Base-by-base conservation (phyloP, 2,797 vertebrate species). In the Gorsachius magnificus region DNA sequence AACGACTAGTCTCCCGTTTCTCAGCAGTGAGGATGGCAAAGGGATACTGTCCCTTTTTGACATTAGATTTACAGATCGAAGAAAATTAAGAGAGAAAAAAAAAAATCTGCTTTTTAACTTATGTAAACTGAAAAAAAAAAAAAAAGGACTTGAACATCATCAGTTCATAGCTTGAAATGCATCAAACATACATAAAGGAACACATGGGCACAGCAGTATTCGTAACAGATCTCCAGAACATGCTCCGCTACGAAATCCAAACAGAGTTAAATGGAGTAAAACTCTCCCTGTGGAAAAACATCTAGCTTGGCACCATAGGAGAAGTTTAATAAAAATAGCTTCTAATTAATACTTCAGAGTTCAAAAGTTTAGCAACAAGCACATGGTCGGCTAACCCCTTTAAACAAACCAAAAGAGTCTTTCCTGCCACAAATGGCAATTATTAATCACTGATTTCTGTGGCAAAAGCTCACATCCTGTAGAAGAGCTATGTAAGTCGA, bases 261-360 rank as follows among this genome's bases (percentile, higher is more conserved):
- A 92, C 33, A 35, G 86, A 87, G 41, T 19, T 28, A 29, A 84
- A 89, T 8, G 51, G 84, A 96, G 95, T 68, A 51, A 93, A 96
- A 96, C 89, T 95, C 91, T 94, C 96, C 93, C 94, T 43, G 69
- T 89, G 96, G 93, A 96, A 81, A 89, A 97, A 96, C 90, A 88
- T 20, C 90, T 87, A 95, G 94, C 87, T 97, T 98, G 98, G 98
- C 97, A 98, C 96, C 86, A 74, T 95, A 97, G 97, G 97, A 97
- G 97, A 97, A 78, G 93, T 93, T 95, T 97, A 95, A 96, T 97
- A 98, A 98, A 98, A 98, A 97, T 97, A 97, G 96, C 91, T 96
- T 97, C 95, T 97, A 97, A 95, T 96, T 95, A 97, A 91, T 96
- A 98, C 92, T 96, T 91, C 82, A 92, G 92, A 97, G 96, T 97